phyloP scores from a whole-genome alignment of 2,797 vertebrate species.

The Choloepus didactylus region DNA sequence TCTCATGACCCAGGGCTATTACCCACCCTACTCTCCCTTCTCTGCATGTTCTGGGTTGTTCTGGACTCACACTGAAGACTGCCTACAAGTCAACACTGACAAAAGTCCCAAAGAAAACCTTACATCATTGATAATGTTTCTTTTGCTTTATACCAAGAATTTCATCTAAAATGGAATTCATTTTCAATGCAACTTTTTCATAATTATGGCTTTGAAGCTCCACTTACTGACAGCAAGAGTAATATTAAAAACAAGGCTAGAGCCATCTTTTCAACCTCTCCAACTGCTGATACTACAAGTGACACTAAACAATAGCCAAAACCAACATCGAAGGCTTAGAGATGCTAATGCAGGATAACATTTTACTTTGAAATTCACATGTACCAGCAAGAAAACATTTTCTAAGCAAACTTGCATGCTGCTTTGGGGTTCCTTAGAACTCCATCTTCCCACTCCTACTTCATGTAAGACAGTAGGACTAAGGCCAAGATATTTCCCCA shows the following conservation, averaged over 20 bases:
- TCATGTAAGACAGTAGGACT: background rate
- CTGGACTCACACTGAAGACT: background rate
- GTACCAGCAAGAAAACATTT: constrained; percentile 35
- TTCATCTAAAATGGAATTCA: constrained; percentile 56
- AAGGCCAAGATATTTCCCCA: constrained; percentile 57
- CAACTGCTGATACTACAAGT: constrained; percentile 62
- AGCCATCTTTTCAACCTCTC: constrained; percentile 49
- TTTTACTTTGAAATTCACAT: constrained; percentile 79
- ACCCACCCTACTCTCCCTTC: background rate
- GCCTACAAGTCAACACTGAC: background rate
- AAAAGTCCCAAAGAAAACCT: background rate
- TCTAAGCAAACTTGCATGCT: constrained; percentile 67
- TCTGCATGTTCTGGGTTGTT: background rate
- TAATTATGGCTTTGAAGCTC: constrained; percentile 50
- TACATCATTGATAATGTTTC: constrained; percentile 23
- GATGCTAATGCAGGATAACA: constrained; percentile 72
- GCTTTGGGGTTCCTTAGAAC: constrained; percentile 59
- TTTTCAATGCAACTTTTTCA: constrained; percentile 61
- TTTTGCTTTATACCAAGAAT: constrained; percentile 62
- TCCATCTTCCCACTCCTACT: background rate
- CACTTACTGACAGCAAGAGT: constrained; percentile 47
- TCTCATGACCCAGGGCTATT: background rate
- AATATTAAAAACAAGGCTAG: constrained; percentile 61
- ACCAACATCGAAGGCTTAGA: constrained; percentile 64
- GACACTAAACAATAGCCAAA: constrained; percentile 72